phyloP scores from a whole-genome alignment of 2,888 invertebrate genomes.

The Leptarthrus brevirostris region DNA sequence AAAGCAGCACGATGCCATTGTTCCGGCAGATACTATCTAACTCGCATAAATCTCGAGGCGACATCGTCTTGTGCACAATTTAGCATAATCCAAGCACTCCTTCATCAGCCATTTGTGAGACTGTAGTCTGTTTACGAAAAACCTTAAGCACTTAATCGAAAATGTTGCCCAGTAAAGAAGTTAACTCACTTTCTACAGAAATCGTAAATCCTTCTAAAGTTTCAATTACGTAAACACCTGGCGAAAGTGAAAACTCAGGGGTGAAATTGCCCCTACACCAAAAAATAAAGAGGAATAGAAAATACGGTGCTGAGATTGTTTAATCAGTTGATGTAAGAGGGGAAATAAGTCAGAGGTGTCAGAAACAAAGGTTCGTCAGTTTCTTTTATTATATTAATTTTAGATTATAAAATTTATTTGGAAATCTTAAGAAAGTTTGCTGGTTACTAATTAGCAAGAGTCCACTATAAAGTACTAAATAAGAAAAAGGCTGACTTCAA shows the following conservation, averaged over 20 bases:
- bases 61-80: not conserved
- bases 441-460: too few relatives aligned
- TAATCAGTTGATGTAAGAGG: too few relatives aligned
- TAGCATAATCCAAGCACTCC: not conserved
- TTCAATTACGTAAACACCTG: slow-evolving; percentile 33
- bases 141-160: not conserved
- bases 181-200: not conserved
- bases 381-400: too few relatives aligned
- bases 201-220: slow-evolving; percentile 1
- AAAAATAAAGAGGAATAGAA: not conserved
- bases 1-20: not conserved
- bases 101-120: not conserved
- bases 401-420: too few relatives aligned
- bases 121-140: not conserved
- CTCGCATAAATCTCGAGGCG: slow-evolving; percentile 11
- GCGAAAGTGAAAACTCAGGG: slow-evolving; percentile 6
- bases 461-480: too few relatives aligned
- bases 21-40: slow-evolving; percentile 2
- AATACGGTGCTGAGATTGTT: too few relatives aligned
- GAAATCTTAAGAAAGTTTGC: too few relatives aligned
- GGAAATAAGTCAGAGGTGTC: too few relatives aligned
- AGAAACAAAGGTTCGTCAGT: too few relatives aligned
- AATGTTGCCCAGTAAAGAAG: not conserved
- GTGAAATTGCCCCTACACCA: not conserved
- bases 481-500: too few relatives aligned